Base-by-base conservation (phyloP, 2,113 vertebrate genomes). In the Urocynchramus pylzowi region DNA sequence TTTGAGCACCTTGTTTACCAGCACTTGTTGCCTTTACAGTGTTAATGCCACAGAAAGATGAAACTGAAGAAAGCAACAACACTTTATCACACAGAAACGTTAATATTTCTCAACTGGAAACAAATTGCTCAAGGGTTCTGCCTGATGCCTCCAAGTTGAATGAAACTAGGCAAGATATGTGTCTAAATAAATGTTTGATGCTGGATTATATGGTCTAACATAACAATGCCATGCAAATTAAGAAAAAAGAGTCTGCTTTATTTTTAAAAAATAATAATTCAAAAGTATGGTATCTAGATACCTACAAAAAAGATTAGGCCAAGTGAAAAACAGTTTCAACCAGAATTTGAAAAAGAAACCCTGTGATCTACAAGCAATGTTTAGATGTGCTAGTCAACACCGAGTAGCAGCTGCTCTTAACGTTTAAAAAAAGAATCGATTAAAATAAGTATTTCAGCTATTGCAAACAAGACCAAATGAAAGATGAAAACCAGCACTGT, bases 371-470 rank as follows among this genome's bases (percentile, higher is more conserved):
- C 71, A 84, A 73, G 86, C 80, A 63, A 41, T 64, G 83, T 61
- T 90, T 84, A 84, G 76, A 95, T 71, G 89, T 95, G 91, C 77
- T 84, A 95, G 95, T 89, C 91, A 92, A 95, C 86, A 87, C 83
- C 1, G 7, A 87, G 54, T 70, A 95, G 79, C 89, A 94, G 89
- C 93, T 96, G 84, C 84, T 96, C 77, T 71, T 89, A 41, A 87
- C 11, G 21, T 89, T 95, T 94, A 84, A 94, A 96, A 94, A 93
- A 89, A 84, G 85, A 95, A 92, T 81, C 2, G 0, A 94, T 94
- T 96, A 95, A 91, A 95, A 88, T 82, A 92, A 96, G 81, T 87
- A 91, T 94, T 94, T 79, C 91, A 96, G 64, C 86, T 95, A 93
- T 78, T 87, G 76, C 68, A 93, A 87, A 91, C 89, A 78, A 87